Conservation (phyloP, 2,113 vertebrate genomes). For the Heptranchias perlo region DNA sequence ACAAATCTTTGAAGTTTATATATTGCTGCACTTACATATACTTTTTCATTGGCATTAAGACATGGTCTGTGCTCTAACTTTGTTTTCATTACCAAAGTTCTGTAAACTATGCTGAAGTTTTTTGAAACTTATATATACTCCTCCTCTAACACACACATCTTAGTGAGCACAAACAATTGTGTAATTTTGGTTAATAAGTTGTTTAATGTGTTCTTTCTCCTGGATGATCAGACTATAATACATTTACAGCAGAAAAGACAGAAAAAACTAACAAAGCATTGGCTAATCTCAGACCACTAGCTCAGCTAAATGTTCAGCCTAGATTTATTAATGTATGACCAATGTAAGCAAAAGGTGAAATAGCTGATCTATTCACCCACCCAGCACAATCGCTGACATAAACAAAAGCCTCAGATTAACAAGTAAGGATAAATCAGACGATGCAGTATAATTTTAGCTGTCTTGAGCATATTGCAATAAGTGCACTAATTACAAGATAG, state of each 20-base stretch:
- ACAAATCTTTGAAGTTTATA: slow-evolving; percentile 2
- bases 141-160: not conserved
- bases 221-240: slow-evolving; percentile 1
- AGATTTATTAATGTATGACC: slow-evolving; percentile 6
- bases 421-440: not conserved
- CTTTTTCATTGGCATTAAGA: not conserved
- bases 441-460: not conserved
- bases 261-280: not conserved
- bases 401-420: not conserved
- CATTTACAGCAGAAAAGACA: not conserved
- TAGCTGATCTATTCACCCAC: slow-evolving; percentile 12
- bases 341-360: slow-evolving; percentile 18
- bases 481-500: not conserved
- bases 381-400: not conserved
- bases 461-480: not conserved
- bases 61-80: not conserved
- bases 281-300: not conserved
- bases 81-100: not conserved
- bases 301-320: not conserved
- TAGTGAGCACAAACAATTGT: not conserved
- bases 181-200: not conserved
- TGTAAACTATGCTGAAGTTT: slow-evolving; percentile 3
- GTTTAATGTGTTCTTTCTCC: not conserved
- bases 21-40: not conserved
- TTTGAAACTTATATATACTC: not conserved